phyloP scores from a whole-genome alignment of 2,113 vertebrate species.

The Urocolius indicus region DNA sequence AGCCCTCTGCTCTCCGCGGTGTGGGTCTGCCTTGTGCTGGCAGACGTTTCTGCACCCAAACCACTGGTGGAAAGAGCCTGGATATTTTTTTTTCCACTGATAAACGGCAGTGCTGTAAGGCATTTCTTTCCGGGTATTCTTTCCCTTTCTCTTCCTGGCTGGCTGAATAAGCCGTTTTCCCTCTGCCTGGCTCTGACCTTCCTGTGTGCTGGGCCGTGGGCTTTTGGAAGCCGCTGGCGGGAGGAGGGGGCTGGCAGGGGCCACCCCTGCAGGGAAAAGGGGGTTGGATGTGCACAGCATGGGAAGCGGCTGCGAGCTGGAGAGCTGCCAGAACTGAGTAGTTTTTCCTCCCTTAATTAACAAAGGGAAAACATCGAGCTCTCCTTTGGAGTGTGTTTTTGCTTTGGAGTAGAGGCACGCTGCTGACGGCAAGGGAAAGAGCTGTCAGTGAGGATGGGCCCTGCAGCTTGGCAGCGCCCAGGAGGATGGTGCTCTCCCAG shows the following conservation, averaged over 20 bases:
- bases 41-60: neutral
- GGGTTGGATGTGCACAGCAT: neutral
- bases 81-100: neutral
- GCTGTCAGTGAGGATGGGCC: neutral
- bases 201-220: neutral
- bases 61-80: neutral
- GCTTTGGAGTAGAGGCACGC: neutral
- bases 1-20: accelerated
- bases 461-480: neutral
- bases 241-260: neutral
- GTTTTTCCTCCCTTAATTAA: conserved; percentile 65
- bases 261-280: neutral
- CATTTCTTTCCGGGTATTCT: conserved; percentile 61
- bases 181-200: conserved; percentile 38
- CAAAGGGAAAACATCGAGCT: conserved; percentile 3
- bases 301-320: conserved; percentile 29
- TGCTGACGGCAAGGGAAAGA: neutral
- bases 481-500: neutral
- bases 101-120: neutral
- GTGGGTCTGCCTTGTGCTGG: accelerated
- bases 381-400: neutral
- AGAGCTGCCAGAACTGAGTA: neutral
- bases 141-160: conserved; percentile 5
- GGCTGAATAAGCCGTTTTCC: conserved; percentile 12
- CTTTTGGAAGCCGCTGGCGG: neutral